phyloP scores from a whole-genome alignment of 2,113 vertebrate genomes.

The Dasyurus viverrinus region DNA sequence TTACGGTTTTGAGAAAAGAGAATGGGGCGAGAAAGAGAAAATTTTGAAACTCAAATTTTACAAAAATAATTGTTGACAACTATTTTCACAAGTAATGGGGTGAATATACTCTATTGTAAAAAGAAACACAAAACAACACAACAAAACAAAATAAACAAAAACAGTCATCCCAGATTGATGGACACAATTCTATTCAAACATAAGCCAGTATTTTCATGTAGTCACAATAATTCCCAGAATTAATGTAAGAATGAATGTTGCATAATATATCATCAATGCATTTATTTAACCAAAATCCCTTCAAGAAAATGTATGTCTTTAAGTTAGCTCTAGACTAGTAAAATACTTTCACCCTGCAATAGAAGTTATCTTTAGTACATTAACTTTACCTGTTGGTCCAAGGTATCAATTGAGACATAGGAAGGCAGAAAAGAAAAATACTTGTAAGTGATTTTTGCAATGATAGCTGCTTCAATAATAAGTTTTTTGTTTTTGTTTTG shows the following conservation, averaged over 20 bases:
- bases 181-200: neutral
- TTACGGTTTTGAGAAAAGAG: too few relatives aligned
- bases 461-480: neutral
- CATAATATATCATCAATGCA: neutral
- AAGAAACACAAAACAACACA: too few relatives aligned
- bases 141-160: neutral
- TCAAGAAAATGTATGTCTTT: neutral
- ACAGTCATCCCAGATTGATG: neutral
- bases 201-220: neutral
- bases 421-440: neutral
- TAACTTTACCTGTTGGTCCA: neutral
- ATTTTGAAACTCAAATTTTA: too few relatives aligned
- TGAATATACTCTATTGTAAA: too few relatives aligned
- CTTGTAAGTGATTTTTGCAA: neutral
- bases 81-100: too few relatives aligned
- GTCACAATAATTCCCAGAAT: neutral
- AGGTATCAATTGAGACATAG: neutral
- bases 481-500: neutral
- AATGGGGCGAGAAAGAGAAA: too few relatives aligned
- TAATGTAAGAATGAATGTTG: neutral
- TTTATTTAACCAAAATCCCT: neutral
- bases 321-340: neutral
- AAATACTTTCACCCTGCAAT: neutral
- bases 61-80: too few relatives aligned
- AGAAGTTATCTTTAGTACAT: neutral